These are phyloP conservation scores for Chaetodon trifasciatus DNA, from an alignment of 2,797 vertebrate genomes.

Conservation along the genomic window DNA sequence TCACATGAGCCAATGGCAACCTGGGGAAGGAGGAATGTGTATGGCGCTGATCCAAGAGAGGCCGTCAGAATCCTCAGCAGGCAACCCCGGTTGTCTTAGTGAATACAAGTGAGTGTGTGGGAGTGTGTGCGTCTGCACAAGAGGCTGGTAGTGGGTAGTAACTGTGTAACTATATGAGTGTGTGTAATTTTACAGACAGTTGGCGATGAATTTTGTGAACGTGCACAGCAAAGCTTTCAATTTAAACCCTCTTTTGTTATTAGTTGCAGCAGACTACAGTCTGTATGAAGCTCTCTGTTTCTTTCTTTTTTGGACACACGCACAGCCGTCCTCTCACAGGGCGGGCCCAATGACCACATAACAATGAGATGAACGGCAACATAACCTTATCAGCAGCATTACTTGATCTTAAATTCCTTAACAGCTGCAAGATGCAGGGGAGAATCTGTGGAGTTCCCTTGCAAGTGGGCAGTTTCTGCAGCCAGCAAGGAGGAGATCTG, in stretches of 20 bases:
- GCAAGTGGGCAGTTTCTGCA: constrained; percentile 34
- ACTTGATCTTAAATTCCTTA: constrained; percentile 3
- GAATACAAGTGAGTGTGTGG: constrained; percentile 79
- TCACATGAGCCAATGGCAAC: constrained; percentile 88
- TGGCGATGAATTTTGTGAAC: constrained; percentile 46
- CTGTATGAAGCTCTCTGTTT: neutral
- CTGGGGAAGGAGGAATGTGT: constrained; percentile 87
- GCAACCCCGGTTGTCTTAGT: constrained; percentile 86
- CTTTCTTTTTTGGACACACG: constrained; percentile 6
- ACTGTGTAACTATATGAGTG: constrained; percentile 58
- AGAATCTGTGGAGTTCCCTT: constrained; percentile 35
- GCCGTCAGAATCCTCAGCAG: constrained; percentile 85
- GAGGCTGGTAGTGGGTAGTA: constrained; percentile 57
- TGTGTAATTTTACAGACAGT: constrained; percentile 67
- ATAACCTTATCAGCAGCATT: neutral
- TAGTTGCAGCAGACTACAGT: neutral
- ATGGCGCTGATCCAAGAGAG: constrained; percentile 84
- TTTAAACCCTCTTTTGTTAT: constrained; percentile 16
- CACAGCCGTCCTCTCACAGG: neutral
- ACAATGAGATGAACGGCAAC: neutral
- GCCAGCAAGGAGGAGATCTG: constrained; percentile 45
- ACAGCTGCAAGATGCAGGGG: constrained; percentile 22
- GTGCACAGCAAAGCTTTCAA: neutral
- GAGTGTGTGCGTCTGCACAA: constrained; percentile 69
- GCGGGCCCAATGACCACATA: neutral